phyloP scores from a whole-genome alignment of 2,797 vertebrate genomes.

The Anas acuta region DNA sequence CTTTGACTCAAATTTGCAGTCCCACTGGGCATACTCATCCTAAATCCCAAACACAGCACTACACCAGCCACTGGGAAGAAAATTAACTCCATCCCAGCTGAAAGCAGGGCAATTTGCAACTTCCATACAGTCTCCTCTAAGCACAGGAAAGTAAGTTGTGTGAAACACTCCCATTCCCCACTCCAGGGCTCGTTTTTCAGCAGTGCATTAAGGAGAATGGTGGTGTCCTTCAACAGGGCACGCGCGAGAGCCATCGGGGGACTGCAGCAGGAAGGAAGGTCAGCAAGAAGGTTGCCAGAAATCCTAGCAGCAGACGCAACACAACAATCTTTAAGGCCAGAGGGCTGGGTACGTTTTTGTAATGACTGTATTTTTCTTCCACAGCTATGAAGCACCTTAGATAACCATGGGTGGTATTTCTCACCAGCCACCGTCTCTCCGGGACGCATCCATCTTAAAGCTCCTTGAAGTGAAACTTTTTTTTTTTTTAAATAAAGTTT shows the following conservation, averaged over 20 bases:
- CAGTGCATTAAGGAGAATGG: not conserved
- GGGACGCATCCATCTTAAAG: not conserved
- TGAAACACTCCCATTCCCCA: not conserved
- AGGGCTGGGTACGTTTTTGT: not conserved
- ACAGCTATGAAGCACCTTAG: not conserved
- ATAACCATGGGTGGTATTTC: not conserved
- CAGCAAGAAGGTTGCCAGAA: not conserved
- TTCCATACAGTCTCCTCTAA: not conserved
- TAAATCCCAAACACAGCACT: no score
- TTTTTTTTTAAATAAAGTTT: not conserved
- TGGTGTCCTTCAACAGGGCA: not conserved
- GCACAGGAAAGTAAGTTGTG: fast-evolving
- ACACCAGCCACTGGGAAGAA: no score
- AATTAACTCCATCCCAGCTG: no score
- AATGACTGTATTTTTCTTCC: not conserved
- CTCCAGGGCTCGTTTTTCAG: not conserved
- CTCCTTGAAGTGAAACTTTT: not conserved
- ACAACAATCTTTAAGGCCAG: not conserved
- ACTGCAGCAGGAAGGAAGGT: not conserved
- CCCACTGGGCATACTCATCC: not conserved
- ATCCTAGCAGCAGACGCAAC: not conserved
- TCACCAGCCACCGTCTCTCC: not conserved
- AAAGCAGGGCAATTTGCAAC: not conserved
- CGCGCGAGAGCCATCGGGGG: not conserved
- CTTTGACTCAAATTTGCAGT: not conserved